Base-by-base conservation (phyloP, 2,888 invertebrate species). In the Helleia helle region DNA sequence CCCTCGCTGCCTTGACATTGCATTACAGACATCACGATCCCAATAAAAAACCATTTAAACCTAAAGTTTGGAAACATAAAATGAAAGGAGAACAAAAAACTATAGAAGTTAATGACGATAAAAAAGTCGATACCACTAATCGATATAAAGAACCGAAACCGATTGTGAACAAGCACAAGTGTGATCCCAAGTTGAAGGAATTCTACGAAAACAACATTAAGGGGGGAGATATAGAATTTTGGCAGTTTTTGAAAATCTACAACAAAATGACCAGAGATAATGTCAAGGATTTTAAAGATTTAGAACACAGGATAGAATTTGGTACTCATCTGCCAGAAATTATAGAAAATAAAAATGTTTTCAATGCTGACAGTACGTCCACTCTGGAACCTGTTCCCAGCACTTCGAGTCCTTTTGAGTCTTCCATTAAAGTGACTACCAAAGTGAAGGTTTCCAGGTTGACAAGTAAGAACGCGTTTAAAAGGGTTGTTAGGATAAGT, bases 181-280 rank as follows among this genome's bases (percentile, higher is more conserved):
- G 80, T 31, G 79, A 81, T 14, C 60, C 62, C 2, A 51, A 66
- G 25, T 42, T 83, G 0, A 73, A 60, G 12, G 59, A 70, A 0
- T 83, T 83, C 41, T 83, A 75, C 29, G 59, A 71, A 13, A 65
- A 59, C 0, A 73, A 80, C 11, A 66, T 81, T 0, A 65, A 69
- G 47, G 81, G 81, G 0, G 64, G 65, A 0, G 72, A 80, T 34
- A 62, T 81, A 1, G 77, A 79, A 13, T 83, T 83, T 30, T 76
- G 79, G 72, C 80, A 83, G 17, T 83, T 83, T 46, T 37, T 80
- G 8, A 80, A 80, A 40, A 77, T 80, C 1, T 81, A 62, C 38
- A 81, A 81, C 43, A 71, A 65, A 49, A 73, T 83, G 65, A 53
- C 62, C 0, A 46, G 62, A 1, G 79, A 80, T 1, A 69, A 74